Evolutionary conservation across 2,797 vertebrate species (phyloP).

Genomic region (Cossypha heuglini): DNA sequence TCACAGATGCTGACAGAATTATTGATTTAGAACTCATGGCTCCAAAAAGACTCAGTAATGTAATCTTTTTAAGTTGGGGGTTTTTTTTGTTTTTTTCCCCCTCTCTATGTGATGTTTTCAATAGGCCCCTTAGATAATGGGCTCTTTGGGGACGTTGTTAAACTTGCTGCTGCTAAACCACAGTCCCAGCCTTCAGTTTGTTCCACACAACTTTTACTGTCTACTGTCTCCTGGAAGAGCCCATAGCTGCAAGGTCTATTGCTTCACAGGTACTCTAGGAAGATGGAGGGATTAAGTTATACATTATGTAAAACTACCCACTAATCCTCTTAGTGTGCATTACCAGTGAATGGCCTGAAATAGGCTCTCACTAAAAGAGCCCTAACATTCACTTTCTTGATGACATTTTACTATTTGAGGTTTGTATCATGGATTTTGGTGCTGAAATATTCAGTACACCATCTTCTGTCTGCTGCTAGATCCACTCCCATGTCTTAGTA

Average conservation of each 20-base stretch:
- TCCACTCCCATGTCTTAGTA: conserved; percentile 15
- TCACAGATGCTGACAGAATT: conserved; percentile 69
- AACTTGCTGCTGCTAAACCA: conserved; percentile 22
- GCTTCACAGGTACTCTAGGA: conserved; percentile 65
- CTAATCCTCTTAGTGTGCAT: conserved; percentile 65
- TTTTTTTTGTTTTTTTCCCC: rapidly evolving
- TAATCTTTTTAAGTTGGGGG: neutral
- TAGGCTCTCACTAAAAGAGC: conserved; percentile 54
- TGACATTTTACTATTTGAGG: conserved; percentile 64
- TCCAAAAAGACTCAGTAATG: conserved; percentile 60
- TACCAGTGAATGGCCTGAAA: conserved; percentile 67
- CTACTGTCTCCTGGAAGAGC: conserved; percentile 54
- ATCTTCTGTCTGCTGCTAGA: conserved; percentile 47
- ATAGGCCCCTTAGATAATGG: conserved; percentile 34
- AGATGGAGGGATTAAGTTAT: conserved; percentile 58
- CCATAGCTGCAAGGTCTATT: conserved; percentile 55
- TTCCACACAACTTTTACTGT: neutral
- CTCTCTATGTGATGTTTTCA: conserved; percentile 46
- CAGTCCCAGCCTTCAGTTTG: conserved; percentile 24
- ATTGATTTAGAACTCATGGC: conserved; percentile 67
- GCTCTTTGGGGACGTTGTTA: conserved; percentile 29
- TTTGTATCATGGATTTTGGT: conserved; percentile 66
- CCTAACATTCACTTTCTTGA: conserved; percentile 66
- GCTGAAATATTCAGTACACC: conserved; percentile 64
- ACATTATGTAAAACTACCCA: conserved; percentile 58